Base-by-base conservation (phyloP, 2,797 vertebrate genomes). In the Propithecus deckenii region DNA sequence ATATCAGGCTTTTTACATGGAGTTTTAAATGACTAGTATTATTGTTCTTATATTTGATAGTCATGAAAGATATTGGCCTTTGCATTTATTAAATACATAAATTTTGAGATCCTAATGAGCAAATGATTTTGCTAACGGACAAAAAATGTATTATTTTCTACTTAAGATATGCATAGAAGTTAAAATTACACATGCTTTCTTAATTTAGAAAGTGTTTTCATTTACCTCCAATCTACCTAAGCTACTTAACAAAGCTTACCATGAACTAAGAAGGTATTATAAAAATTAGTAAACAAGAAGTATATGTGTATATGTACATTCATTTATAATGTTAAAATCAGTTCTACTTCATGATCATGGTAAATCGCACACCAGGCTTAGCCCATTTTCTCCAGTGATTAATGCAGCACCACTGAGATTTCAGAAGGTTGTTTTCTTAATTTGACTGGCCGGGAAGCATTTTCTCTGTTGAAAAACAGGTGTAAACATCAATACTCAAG, bases 401-500 rank as follows among this genome's bases (percentile, higher is more conserved):
- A 97, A 98, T 98, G 79, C 97, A 92, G n/a, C 90, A 94, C 86
- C 46, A 23, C 6, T 81, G 81, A 22, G n/a, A 6, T 98, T 97
- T 97, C 95, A 80, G 93, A 98, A 97, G 52, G 6, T 85, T 98
- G 48, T 90, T 98, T 97, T 93, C 94, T 95, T 96, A 98, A 94
- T 98, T 98, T 98, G 97, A 96, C 79, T 97, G 59, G 2, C 32
- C 97, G 79, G 85, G 74, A 84, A 98, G 63, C 96, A 94, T 96
- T 98, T 98, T 92, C 79, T 94, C 86, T 95, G 86, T 71, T 92
- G 86, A 89, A 92, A 97, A 98, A 94, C 96, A 96, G 81, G 81
- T 98, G 84, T 98, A 98, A 98, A 92, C 96, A 98, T 93, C 92
- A 98, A 69, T 97, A 94, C n/a, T 89, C 20, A 20, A 97, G 50